These are phyloP conservation scores for Oscheius sp. DNA, from an alignment of 2,888 invertebrate species.

Conservation along the genomic window DNA sequence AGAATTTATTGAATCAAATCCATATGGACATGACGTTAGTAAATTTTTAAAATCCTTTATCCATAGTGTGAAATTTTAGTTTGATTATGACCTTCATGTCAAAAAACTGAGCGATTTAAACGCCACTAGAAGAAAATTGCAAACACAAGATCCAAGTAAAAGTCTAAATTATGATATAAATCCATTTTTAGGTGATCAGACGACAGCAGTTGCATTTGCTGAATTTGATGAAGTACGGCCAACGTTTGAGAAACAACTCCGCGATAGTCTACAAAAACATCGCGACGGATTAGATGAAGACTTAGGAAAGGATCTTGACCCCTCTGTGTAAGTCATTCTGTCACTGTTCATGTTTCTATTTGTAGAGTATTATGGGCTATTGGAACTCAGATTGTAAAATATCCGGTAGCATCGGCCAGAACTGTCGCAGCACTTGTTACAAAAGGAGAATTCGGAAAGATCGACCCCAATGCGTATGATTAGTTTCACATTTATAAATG, in stretches of 20 bases:
- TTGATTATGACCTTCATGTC: slow-evolving; percentile 29
- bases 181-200: background rate
- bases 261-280: background rate
- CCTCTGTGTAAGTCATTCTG: too few relatives aligned
- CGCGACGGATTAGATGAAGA: background rate
- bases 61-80: slow-evolving; percentile 26
- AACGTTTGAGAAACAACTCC: background rate
- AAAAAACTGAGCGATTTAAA: slow-evolving; percentile 2
- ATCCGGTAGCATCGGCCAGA: background rate
- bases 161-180: background rate
- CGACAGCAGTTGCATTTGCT: background rate
- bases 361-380: slow-evolving; percentile 2
- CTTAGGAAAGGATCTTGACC: too few relatives aligned
- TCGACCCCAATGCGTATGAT: background rate
- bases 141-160: slow-evolving; percentile 6
- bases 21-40: slow-evolving; percentile 76
- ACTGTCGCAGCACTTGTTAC: background rate
- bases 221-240: background rate
- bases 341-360: too few relatives aligned
- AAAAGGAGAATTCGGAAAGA: background rate
- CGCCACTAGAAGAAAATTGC: background rate
- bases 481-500: background rate
- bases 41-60: background rate
- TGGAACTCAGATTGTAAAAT: background rate
- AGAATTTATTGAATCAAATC: slow-evolving; percentile 84